Evolutionary conservation across 2,113 vertebrate genomes (phyloP).

Genomic region (Phyllostomus discolor): DNA sequence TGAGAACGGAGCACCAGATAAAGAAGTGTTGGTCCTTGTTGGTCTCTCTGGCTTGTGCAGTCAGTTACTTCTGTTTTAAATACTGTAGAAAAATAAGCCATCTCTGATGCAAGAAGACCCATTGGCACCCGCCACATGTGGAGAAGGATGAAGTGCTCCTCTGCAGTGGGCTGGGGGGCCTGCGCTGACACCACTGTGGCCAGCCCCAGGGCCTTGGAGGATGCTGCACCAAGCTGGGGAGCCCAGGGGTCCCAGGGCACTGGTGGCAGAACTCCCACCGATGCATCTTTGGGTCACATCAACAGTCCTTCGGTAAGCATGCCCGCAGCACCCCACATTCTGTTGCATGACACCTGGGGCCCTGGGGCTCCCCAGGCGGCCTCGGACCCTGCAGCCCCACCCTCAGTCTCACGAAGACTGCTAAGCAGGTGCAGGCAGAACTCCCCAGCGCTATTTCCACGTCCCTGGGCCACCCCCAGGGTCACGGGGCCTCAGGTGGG

Average conservation of each 20-base stretch:
- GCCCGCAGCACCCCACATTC: not conserved
- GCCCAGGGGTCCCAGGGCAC: not conserved
- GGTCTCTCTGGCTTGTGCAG: slow-evolving; percentile 64
- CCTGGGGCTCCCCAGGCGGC: not conserved
- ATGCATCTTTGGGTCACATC: slow-evolving; percentile 16
- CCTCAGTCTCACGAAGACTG: not conserved
- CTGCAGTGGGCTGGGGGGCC: slow-evolving; percentile 22
- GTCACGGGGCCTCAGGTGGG: slow-evolving; percentile 68
- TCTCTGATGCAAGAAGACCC: slow-evolving; percentile 68
- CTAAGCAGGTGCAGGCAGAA: slow-evolving; percentile 58
- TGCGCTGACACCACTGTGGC: not conserved
- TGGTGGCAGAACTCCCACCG: not conserved
- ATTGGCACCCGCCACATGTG: not conserved
- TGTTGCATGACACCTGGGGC: not conserved
- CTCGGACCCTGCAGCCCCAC: not conserved
- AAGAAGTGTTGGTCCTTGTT: slow-evolving; percentile 60
- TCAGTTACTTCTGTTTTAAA: slow-evolving; percentile 67
- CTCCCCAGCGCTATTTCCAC: slow-evolving; percentile 78
- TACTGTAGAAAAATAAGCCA: slow-evolving; percentile 85
- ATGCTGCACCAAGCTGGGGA: not conserved
- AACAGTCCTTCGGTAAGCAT: not conserved
- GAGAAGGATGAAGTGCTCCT: slow-evolving; percentile 31
- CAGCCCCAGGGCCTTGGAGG: not conserved
- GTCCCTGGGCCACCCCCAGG: slow-evolving; percentile 69
- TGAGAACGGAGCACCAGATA: slow-evolving; percentile 78